Percentiles rank a stretch among this genome's conserved stretches.
phyloP scores from a whole-genome alignment of 2,888 invertebrate species.

The Lissonota sp. region DNA sequence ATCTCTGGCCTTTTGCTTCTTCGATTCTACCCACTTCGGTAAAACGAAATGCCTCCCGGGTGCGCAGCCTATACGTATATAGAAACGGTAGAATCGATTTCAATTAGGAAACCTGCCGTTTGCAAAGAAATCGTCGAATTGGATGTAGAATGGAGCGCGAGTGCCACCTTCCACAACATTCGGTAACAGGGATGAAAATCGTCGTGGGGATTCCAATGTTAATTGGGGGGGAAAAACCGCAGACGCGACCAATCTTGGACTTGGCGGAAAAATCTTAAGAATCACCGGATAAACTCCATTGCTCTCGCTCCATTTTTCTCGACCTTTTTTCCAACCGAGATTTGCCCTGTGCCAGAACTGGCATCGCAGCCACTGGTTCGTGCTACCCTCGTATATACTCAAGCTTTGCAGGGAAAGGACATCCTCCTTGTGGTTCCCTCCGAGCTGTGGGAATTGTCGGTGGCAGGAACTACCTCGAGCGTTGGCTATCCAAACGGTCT shows the following conservation, averaged over 20 bases:
- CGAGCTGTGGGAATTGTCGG: conserved; percentile 41
- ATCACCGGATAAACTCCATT: conserved; percentile 3
- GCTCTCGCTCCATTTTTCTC: neutral
- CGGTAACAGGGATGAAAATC: conserved; percentile 24
- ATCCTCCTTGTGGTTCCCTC: conserved; percentile 1
- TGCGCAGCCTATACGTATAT: neutral
- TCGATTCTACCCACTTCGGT: conserved; percentile 48
- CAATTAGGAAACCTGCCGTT: conserved; percentile 75
- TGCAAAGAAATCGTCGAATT: conserved; percentile 69
- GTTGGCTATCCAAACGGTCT: conserved; percentile 37
- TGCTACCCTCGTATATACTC: no score
- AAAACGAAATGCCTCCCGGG: conserved; percentile 64
- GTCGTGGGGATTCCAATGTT: conserved; percentile 29
- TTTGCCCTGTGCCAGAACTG: neutral
- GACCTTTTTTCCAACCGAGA: no score
- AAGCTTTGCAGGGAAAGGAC: neutral
- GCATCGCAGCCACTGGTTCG: neutral
- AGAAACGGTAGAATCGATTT: conserved; percentile 72
- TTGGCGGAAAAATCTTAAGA: conserved; percentile 8
- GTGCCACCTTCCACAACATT: neutral
- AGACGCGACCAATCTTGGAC: conserved; percentile 23
- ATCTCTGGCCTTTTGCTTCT: conserved; percentile 14
- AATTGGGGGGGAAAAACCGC: conserved; percentile 26
- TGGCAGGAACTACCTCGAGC: conserved; percentile 34
- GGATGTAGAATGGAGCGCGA: neutral